A percentile compares a stretch with the other conserved stretches of the same genome.
phyloP scores from a whole-genome alignment of 1,140 invertebrate genomes.

The Polypedilum pembai region DNA sequence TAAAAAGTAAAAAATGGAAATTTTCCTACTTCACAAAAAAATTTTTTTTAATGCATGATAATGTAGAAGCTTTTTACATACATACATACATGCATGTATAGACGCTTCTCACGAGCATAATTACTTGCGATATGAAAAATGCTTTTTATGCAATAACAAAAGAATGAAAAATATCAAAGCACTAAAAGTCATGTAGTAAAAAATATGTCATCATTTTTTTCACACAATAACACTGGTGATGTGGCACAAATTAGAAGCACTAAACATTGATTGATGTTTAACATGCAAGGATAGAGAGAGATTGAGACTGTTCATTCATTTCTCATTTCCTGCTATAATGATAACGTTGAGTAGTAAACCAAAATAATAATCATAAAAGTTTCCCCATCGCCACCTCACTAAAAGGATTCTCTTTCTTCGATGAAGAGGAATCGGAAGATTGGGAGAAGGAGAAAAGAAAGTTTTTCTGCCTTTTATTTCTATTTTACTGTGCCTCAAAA shows the following conservation, averaged over 20 bases:
- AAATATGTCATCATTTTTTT: too few species aligned
- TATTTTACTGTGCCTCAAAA: slow-evolving; percentile 9
- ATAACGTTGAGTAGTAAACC: not conserved
- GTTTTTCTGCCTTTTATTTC: not conserved
- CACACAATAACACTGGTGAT: not conserved
- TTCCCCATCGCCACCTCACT: not conserved
- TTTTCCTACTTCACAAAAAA: not conserved
- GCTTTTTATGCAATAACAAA: too few species aligned
- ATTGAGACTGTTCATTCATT: not conserved
- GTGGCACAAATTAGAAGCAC: not conserved
- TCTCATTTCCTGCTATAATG: not conserved
- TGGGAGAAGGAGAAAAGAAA: not conserved
- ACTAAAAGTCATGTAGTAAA: too few species aligned
- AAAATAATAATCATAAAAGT: not conserved
- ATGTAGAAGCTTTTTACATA: not conserved
- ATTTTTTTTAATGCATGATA: not conserved
- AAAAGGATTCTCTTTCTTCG: not conserved
- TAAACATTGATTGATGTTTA: not conserved
- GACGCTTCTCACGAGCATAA: too few species aligned
- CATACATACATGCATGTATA: too few species aligned
- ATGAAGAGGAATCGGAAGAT: not conserved
- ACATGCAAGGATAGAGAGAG: not conserved
- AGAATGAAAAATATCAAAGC: too few species aligned
- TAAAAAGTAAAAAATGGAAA: not conserved
- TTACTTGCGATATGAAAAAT: too few species aligned